phyloP scores from a whole-genome alignment of 2,888 invertebrate species.

The Cerastis rubricosa region DNA sequence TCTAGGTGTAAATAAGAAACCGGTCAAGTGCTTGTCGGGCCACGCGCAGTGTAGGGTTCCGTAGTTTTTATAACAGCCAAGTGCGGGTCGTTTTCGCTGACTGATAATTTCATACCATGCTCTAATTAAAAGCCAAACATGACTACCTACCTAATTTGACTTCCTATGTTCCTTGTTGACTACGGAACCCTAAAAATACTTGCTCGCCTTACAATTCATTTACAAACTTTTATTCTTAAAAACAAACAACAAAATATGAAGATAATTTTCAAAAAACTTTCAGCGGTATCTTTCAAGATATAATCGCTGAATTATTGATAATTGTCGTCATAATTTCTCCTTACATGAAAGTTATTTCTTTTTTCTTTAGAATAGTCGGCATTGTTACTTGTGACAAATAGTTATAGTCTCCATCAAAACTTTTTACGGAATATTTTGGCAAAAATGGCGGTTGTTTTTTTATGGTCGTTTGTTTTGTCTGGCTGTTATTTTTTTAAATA shows the following conservation, averaged over 20 bases:
- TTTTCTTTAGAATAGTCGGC: not conserved
- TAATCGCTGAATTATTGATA: not conserved
- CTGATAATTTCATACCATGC: too few species aligned
- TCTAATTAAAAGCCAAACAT: too few species aligned
- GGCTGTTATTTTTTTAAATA: not conserved
- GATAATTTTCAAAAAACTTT: slow-evolving; percentile 19
- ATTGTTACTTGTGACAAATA: slow-evolving; percentile 7
- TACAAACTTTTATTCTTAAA: slow-evolving; percentile 13
- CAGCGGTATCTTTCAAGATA: not conserved
- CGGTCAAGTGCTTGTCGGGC: too few species aligned
- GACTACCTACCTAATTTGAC: too few species aligned
- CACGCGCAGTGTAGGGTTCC: too few species aligned
- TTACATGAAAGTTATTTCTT: slow-evolving; percentile 15
- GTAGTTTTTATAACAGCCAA: too few species aligned
- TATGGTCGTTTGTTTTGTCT: not conserved
- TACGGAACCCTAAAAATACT: too few species aligned
- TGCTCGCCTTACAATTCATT: not conserved
- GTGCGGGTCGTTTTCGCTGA: too few species aligned
- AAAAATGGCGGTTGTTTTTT: not conserved
- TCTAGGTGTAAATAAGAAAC: not conserved
- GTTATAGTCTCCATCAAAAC: not conserved
- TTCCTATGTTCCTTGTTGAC: too few species aligned
- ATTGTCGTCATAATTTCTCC: slow-evolving; percentile 2
- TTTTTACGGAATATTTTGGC: not conserved
- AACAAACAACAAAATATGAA: not conserved